These are phyloP conservation scores for Cheiracanthium punctorium DNA, from an alignment of 2,888 invertebrate genomes.

Conservation along the genomic window DNA sequence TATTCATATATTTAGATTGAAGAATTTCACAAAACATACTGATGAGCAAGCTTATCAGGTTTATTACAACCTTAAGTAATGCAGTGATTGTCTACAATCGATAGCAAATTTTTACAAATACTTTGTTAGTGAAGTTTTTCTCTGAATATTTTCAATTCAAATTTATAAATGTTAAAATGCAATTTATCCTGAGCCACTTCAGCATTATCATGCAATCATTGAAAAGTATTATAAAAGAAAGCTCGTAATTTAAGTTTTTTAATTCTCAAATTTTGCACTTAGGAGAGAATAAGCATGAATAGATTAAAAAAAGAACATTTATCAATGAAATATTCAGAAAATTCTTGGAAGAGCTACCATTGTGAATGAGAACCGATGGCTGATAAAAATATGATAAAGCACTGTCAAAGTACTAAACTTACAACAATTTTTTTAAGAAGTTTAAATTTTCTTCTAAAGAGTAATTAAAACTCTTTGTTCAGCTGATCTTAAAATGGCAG, in stretches of 20 bases:
- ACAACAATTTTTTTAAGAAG: background rate
- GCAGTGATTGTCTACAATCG: slow-evolving; percentile 3
- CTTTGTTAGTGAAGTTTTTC: background rate
- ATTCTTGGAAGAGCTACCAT: background rate
- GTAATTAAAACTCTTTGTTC: background rate
- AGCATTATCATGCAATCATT: background rate
- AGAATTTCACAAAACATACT: background rate
- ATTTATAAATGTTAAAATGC: background rate
- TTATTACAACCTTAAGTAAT: background rate
- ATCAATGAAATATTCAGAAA: background rate
- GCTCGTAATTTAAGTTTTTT: background rate
- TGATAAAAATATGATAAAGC: background rate
- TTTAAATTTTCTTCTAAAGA: slow-evolving; percentile 3
- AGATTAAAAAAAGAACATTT: background rate
- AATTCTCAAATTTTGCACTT: background rate
- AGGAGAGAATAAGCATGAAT: background rate
- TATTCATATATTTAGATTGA: background rate
- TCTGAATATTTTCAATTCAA: background rate
- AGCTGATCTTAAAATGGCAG: background rate
- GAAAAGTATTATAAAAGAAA: background rate
- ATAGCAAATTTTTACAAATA: background rate
- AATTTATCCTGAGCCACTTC: background rate
- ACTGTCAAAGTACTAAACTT: background rate
- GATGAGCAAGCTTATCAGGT: slow-evolving; percentile 10
- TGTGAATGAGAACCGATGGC: background rate